These are phyloP conservation scores for Drosophila tropicalis DNA, from an alignment of 1,140 invertebrate genomes.

Conservation along the genomic window DNA sequence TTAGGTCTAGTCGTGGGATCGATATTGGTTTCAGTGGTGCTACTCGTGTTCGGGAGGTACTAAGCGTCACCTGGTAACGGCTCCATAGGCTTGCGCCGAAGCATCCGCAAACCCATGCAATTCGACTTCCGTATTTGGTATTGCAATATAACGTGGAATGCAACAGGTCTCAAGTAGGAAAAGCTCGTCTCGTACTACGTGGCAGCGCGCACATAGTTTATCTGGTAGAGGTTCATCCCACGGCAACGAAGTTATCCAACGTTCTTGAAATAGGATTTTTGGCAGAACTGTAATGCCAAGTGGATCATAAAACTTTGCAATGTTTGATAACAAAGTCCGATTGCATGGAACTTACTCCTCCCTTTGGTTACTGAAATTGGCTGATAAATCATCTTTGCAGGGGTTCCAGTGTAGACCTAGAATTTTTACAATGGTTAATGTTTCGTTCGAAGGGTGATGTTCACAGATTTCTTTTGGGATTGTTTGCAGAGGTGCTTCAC, in stretches of 20 bases:
- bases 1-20: no score
- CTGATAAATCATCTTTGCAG: no score
- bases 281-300: background rate
- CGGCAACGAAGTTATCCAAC: background rate
- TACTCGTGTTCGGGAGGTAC: no score
- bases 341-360: background rate
- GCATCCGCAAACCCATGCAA: no score
- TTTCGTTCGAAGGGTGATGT: background rate
- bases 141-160: no score
- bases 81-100: no score
- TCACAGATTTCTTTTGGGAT: no score
- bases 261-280: background rate
- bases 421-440: background rate
- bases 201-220: background rate
- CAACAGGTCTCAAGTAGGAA: background rate
- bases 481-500: background rate
- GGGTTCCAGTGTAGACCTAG: background rate
- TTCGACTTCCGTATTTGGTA: no score
- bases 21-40: no score
- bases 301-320: constrained; percentile 1
- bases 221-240: background rate
- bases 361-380: background rate
- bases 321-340: background rate
- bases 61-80: no score
- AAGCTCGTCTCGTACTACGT: background rate